phyloP scores from a whole-genome alignment of 1,140 invertebrate genomes.

The Drosophila lini region DNA sequence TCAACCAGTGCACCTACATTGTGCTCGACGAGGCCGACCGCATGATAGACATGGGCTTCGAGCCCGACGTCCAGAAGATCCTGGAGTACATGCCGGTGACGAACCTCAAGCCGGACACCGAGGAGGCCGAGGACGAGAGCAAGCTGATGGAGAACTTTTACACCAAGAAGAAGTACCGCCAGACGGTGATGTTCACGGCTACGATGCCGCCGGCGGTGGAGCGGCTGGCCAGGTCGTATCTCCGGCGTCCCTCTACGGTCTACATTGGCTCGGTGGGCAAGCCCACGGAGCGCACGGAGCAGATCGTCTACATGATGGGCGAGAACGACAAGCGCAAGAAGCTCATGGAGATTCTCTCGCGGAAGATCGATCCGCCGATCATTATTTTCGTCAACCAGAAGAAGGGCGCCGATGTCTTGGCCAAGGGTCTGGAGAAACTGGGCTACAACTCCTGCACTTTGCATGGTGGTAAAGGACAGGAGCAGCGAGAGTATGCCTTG shows the following conservation, averaged over 20 bases:
- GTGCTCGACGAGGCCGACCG: constrained; percentile 98
- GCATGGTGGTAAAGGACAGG: constrained; percentile 99
- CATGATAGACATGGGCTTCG: constrained; percentile 99
- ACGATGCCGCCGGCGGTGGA: constrained; percentile 99
- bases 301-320: constrained; percentile 97
- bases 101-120: constrained; percentile 99
- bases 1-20: constrained; percentile 97
- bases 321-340: constrained; percentile 97
- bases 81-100: constrained; percentile 99
- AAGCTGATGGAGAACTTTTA: constrained; percentile 97
- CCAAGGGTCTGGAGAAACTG: constrained; percentile 98
- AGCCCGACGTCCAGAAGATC: constrained; percentile 99
- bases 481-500: constrained; percentile 99
- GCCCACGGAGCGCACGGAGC: constrained; percentile 98
- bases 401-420: constrained; percentile 99
- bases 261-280: constrained; percentile 99
- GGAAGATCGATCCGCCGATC: constrained; percentile 96
- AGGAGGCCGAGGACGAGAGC: constrained; percentile 98
- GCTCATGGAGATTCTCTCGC: constrained; percentile 93
- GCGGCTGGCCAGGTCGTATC: constrained; percentile 96
- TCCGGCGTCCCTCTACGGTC: constrained; percentile 97
- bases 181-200: constrained; percentile 99
- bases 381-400: constrained; percentile 99
- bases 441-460: constrained; percentile 98
- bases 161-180: constrained; percentile 98